phyloP scores from a whole-genome alignment of 2,888 invertebrate genomes.

The Cloeon dipterum region DNA sequence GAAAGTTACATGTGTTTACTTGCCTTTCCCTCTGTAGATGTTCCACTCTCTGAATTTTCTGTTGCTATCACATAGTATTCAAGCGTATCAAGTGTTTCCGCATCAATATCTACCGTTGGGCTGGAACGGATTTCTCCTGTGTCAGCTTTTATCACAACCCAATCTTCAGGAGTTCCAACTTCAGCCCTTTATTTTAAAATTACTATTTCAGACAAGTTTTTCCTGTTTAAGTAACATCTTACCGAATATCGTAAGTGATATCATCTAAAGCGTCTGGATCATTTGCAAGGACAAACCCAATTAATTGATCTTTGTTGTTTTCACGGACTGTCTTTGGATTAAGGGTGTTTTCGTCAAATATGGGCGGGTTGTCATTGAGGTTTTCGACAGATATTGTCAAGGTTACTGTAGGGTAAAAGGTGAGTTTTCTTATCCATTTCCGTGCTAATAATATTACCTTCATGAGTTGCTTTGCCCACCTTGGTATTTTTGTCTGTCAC shows the following conservation, averaged over 20 bases:
- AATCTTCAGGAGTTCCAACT: conserved; percentile 19
- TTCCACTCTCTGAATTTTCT: conserved; percentile 25
- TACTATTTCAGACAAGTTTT: conserved; percentile 11
- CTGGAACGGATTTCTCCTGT: conserved; percentile 30
- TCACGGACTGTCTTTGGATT: conserved; percentile 24
- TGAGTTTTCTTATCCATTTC: too few relatives aligned
- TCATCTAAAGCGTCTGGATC: conserved; percentile 27
- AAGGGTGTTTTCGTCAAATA: conserved; percentile 24
- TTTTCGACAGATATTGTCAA: conserved; percentile 33
- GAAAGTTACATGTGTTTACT: conserved; percentile 10
- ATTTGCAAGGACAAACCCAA: conserved; percentile 32
- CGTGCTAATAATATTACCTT: too few relatives aligned
- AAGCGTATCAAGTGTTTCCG: conserved; percentile 18
- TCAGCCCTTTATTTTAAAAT: conserved; percentile 14
- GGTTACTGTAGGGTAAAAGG: conserved; percentile 19
- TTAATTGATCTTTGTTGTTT: conserved; percentile 20
- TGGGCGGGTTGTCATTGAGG: conserved; percentile 36
- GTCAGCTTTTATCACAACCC: conserved; percentile 24
- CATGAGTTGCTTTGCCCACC: too few relatives aligned
- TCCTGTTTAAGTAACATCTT: conserved; percentile 13
- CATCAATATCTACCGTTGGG: too few relatives aligned
- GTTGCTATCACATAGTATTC: conserved; percentile 28
- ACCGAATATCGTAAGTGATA: conserved; percentile 28
- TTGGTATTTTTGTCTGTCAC: too few relatives aligned
- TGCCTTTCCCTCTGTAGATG: conserved; percentile 21